Base-by-base conservation (phyloP, 2,797 vertebrate species). In the Atherinosoma microstoma region DNA sequence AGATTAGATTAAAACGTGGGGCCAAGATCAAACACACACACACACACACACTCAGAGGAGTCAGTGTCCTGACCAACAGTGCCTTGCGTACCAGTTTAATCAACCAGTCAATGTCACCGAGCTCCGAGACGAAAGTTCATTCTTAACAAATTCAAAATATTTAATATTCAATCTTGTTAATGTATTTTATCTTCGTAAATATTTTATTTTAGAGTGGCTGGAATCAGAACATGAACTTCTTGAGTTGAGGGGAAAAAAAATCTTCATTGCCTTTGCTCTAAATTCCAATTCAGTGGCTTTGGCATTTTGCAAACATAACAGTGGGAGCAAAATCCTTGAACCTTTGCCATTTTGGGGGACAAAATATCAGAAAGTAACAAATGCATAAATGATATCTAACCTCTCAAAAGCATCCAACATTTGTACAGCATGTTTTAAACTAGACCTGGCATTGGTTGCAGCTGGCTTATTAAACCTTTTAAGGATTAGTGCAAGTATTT, bases 1-100 rank as follows among this genome's bases (percentile, higher is more conserved):
- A 40, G 58, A 61, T 70, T 27, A 71, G 45, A 86, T 76, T 16
- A 66, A 58, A 42, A 45, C 6, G 57, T 6, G 27, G n/a, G 51
- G 5, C 30, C 58, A 40, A 22, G 18, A 42, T 11, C 32, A 15
- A 34, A 42, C 30, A 13, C 38, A 58, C 40, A 51, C 38, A 40
- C 36, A 18, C 29, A 34, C 36, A 16, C 36, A 47, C 20, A 62
- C 58, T 54, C 20, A 53, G 32, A 58, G 15, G 3, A 6, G 49
- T 47, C 35, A 35, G 9, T 13, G 9, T 35, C 24, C 22, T 10
- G 36, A 27, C 24, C 7, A 27, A 42, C 9, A 35, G 10, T 24
- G 24, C 16, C 42, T 24, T 65, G 24, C 11, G 7, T 6, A 38
- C 13, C 38, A 60, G 27, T 38, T 57, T 35, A 27, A 54, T 60